phyloP scores from a whole-genome alignment of 2,113 vertebrate genomes.

The Alces alces region DNA sequence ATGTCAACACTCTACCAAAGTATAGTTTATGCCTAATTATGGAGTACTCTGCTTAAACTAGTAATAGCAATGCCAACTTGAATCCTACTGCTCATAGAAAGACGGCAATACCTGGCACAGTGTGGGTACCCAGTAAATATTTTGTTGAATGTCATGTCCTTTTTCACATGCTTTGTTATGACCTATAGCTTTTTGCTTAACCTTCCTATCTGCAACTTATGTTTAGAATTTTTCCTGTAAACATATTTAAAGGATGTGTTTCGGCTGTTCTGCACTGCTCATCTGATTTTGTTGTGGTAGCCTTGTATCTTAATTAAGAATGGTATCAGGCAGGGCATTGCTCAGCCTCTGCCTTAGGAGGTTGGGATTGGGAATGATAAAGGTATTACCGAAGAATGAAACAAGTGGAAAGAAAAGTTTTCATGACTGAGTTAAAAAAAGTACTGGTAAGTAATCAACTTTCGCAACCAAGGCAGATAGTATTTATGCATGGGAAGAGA shows the following conservation, averaged over 20 bases:
- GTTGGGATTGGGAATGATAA: not conserved
- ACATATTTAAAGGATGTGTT: not conserved
- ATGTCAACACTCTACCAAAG: not conserved
- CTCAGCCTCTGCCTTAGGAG: not conserved
- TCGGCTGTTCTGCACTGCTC: not conserved
- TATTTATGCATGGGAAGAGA: slow-evolving; percentile 1
- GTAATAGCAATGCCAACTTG: not conserved
- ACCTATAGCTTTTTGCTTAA: not conserved
- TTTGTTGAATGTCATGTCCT: not conserved
- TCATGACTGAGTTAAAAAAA: not conserved
- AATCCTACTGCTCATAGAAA: not conserved
- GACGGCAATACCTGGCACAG: not conserved
- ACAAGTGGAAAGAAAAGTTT: not conserved
- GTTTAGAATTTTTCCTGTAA: not conserved
- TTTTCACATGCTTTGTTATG: not conserved
- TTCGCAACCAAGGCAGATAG: not conserved
- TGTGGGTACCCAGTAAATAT: not conserved
- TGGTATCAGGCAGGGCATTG: not conserved
- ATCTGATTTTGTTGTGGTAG: not conserved
- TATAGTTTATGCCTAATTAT: not conserved
- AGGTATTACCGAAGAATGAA: not conserved
- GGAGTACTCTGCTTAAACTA: not conserved
- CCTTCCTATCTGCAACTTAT: not conserved
- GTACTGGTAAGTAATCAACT: not conserved
- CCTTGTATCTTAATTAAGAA: not conserved